phyloP scores from a whole-genome alignment of 2,113 vertebrate species.

The Mungos mungo region DNA sequence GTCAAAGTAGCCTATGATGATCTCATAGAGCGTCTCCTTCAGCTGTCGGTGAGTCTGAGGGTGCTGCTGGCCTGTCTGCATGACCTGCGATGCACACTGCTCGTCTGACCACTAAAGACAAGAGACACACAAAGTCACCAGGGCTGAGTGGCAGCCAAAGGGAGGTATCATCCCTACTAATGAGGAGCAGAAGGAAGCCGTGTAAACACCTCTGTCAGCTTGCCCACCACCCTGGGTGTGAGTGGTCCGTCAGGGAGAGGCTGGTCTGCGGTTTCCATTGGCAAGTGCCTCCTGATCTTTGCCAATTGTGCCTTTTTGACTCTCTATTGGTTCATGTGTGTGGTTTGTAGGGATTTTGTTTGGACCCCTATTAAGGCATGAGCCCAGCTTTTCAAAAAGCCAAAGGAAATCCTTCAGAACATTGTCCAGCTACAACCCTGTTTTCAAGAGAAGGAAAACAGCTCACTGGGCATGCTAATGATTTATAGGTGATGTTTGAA shows the following conservation, averaged over 20 bases:
- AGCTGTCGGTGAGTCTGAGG: conserved; percentile 95
- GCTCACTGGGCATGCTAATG: neutral
- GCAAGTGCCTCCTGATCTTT: neutral
- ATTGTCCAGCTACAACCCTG: neutral
- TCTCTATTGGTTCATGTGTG: neutral
- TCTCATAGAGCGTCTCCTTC: conserved; percentile 94
- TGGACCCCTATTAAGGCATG: neutral
- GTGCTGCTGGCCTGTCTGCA: conserved; percentile 91
- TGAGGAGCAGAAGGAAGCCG: neutral
- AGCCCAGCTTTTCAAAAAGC: conserved; percentile 26
- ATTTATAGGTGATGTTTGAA: neutral
- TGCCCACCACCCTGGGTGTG: rapidly evolving
- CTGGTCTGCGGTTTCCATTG: neutral
- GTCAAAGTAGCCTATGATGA: conserved; percentile 98
- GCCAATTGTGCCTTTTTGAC: neutral
- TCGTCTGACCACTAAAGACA: conserved; percentile 88
- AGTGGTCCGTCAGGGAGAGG: neutral
- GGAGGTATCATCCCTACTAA: neutral
- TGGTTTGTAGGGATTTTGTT: neutral
- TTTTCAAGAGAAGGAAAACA: neutral
- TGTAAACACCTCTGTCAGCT: neutral
- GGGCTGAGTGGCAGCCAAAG: neutral
- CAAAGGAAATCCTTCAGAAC: conserved; percentile 29
- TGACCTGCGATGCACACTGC: conserved; percentile 92
- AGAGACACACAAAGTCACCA: neutral